Evolutionary conservation across 2,888 invertebrate genomes (phyloP), one percentile per base, ranked within the genome.

Genomic region (Nomada ruficornis): DNA sequence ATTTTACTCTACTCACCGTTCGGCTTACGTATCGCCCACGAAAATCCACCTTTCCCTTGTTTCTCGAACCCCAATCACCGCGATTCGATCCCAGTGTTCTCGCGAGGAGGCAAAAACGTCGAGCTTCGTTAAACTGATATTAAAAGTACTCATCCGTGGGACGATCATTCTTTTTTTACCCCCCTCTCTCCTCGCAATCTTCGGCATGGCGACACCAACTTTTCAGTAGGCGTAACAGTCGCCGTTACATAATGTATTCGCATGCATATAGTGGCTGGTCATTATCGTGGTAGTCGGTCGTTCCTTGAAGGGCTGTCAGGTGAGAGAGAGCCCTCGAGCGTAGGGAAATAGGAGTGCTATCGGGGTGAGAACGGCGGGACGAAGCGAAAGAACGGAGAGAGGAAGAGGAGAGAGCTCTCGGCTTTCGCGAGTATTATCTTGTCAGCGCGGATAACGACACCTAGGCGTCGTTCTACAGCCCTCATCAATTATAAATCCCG

Each of bases 401-500:
- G 77, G 13, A n/a, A 70, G 69, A 26, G 36, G 52, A 57, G 18
- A 79, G 80, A 80, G 82, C 82, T 85, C 88, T 89, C 85, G 82
- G 90, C 89, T 89, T 88, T 91, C 90, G 92, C 89, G 88, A 92
- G 91, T 91, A 92, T 91, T 91, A 92, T 92, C 91, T 91, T 92
- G 91, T 91, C 91, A 92, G 90, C 87, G 85, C 62, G 91, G 91
- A 92, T 92, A 92, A 92, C 91, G 92, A 92, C 92, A 92, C 91
- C 92, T 91, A 86, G 89, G 89, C 89, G 91, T 89, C 91, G 90
- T 89, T 89, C 90, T 89, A 89, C 90, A 90, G 87, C 91, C 90
- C 92, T 91, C 92, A 91, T 92, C 91, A 92, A 92, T 92, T 92
- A 92, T 92, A 91, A 92, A 92, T 91, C 90, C 89, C 89, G 82